Evolutionary conservation across 2,113 vertebrate genomes (phyloP).

Genomic region (Nicator chloris): DNA sequence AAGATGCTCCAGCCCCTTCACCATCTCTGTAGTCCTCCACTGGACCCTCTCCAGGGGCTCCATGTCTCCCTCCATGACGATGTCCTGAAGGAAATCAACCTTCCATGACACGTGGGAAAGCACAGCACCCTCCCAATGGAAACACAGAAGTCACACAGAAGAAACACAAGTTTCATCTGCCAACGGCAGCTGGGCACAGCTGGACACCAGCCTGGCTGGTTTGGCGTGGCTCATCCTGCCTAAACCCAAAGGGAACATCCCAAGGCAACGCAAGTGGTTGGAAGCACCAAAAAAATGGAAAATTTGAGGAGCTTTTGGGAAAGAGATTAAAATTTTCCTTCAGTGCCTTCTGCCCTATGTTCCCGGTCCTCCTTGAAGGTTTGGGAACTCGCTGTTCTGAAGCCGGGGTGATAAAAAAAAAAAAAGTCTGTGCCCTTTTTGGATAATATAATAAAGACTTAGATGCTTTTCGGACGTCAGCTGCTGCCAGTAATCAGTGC

Average conservation of each 20-base stretch:
- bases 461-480: conserved; percentile 27
- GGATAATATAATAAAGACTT: conserved; percentile 45
- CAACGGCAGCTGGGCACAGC: not conserved
- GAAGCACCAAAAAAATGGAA: not conserved
- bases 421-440: not conserved
- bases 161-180: not conserved
- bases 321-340: not conserved
- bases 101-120: not conserved
- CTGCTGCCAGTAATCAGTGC: conserved; percentile 31
- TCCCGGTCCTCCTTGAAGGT: not conserved
- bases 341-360: not conserved
- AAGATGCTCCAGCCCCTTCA: not conserved
- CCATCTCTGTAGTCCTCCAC: not conserved
- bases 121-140: not conserved
- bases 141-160: not conserved
- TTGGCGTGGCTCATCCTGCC: not conserved
- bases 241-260: not conserved
- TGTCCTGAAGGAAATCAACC: not conserved
- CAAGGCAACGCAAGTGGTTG: not conserved
- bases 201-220: not conserved
- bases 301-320: not conserved
- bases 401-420: not conserved
- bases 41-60: not conserved
- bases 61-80: not conserved
- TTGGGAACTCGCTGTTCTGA: not conserved